Evolutionary conservation across 23 tunicate genomes (phyloP).

Genomic region (Styela plicata): DNA sequence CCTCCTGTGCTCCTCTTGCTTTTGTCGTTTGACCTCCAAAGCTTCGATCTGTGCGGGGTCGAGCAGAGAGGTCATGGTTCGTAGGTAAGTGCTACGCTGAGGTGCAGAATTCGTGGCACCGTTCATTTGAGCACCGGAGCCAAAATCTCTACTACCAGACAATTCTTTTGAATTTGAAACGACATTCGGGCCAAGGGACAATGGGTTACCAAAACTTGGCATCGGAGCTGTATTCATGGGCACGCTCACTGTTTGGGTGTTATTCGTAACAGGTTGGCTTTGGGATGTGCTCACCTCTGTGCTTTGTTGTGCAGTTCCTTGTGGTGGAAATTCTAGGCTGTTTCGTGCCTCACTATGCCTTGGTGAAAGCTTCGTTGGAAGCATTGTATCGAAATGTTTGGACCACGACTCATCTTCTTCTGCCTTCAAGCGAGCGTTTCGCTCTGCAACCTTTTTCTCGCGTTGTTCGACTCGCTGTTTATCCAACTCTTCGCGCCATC

Average conservation of each 20-base stretch:
- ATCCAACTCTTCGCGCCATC: constrained; percentile 86
- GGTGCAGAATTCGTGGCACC: not conserved
- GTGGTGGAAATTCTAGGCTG: not conserved
- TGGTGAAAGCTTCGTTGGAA: constrained; percentile 35
- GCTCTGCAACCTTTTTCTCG: constrained; percentile 30
- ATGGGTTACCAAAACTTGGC: not conserved
- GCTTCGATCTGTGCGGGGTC: constrained; percentile 93
- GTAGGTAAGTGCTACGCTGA: constrained; percentile 49
- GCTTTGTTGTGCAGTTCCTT: not conserved
- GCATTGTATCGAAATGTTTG: constrained; percentile 84
- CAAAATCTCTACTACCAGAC: not conserved
- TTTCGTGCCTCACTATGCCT: not conserved
- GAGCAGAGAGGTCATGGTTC: constrained; percentile 82
- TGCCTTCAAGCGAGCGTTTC: not conserved
- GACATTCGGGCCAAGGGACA: not conserved
- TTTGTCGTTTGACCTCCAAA: constrained; percentile 51
- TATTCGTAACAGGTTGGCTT: not conserved
- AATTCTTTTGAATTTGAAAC: not conserved
- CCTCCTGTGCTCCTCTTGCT: constrained; percentile 79
- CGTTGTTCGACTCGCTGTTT: constrained; percentile 59
- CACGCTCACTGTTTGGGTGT: not conserved
- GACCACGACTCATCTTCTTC: constrained; percentile 47
- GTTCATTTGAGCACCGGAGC: not conserved
- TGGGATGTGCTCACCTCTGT: not conserved
- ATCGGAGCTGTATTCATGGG: not conserved